Percentiles rank a stretch among this genome's conserved stretches.
Conservation (phyloP, 2,113 vertebrate species). For the Buteo buteo region DNA sequence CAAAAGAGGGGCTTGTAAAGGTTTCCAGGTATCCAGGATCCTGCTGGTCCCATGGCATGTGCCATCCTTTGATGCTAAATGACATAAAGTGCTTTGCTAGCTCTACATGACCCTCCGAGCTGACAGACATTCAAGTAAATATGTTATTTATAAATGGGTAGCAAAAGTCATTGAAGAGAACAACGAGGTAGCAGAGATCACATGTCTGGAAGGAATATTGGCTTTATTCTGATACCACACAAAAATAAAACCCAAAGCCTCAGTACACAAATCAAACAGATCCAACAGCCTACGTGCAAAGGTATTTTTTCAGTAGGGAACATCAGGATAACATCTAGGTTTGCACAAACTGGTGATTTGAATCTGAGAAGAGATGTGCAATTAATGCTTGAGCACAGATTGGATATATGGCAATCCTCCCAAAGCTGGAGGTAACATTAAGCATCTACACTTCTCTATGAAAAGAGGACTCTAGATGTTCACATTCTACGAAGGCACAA, state of each 20-base stretch:
- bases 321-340: neutral
- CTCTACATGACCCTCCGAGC: accelerated
- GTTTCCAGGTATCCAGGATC: neutral
- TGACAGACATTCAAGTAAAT: neutral
- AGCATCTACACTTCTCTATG: neutral
- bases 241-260: neutral
- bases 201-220: neutral
- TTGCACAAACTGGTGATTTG: neutral
- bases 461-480: neutral
- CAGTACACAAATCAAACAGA: neutral
- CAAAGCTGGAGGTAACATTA: neutral
- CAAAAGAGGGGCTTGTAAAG: neutral
- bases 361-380: neutral
- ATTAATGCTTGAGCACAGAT: neutral
- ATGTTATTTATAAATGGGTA: neutral
- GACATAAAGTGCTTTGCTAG: neutral
- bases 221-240: neutral
- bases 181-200: accelerated
- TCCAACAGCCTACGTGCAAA: neutral
- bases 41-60: neutral
- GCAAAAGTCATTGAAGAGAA: neutral
- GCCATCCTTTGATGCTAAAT: neutral
- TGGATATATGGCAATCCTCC: neutral
- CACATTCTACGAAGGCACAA: neutral
- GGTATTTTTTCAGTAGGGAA: neutral